Conservation (phyloP, 2,113 vertebrate species). For the Megalops atlanticus region DNA sequence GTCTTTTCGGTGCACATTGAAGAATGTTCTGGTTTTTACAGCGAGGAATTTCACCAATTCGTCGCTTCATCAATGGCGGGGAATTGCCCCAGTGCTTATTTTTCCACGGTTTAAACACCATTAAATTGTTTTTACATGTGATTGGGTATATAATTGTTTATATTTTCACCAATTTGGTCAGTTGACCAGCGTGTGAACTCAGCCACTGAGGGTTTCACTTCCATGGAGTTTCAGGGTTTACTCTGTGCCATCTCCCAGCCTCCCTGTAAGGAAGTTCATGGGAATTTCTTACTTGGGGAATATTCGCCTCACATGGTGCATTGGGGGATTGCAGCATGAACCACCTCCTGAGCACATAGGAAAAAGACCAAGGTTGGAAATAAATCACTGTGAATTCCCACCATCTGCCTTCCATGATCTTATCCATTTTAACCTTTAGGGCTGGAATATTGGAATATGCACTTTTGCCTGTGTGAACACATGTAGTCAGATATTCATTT, state of each 20-base stretch:
- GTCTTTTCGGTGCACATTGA: background rate
- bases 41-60: background rate
- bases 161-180: background rate
- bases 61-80: background rate
- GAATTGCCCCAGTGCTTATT: background rate
- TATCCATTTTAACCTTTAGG: background rate
- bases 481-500: background rate
- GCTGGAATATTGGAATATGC: background rate
- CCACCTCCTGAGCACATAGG: background rate
- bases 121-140: background rate
- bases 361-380: background rate
- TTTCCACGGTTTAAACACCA: background rate
- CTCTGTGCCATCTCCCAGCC: background rate
- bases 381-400: too few relatives aligned
- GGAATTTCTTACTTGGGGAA: background rate
- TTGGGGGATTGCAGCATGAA: background rate
- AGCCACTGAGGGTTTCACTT: background rate
- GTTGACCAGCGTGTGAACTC: background rate
- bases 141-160: background rate
- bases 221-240: background rate
- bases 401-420: too few relatives aligned
- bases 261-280: background rate
- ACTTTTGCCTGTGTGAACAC: too few relatives aligned
- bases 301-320: background rate
- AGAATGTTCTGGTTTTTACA: background rate